Base-by-base conservation (phyloP, 2,113 vertebrate genomes). In the Pachyramphus minor region DNA sequence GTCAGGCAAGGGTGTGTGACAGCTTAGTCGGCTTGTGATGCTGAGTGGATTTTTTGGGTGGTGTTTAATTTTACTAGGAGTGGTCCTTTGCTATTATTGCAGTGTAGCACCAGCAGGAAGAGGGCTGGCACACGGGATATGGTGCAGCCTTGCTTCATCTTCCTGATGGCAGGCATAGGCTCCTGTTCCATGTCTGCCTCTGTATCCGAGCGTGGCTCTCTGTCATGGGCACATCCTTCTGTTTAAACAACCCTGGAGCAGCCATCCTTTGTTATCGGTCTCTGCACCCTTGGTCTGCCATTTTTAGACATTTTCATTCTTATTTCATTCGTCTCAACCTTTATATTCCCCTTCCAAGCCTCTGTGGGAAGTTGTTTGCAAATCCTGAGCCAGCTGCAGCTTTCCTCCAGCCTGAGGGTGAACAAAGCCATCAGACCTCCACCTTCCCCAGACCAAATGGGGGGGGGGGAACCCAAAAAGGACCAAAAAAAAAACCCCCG, bases 191-290 rank as follows among this genome's bases (percentile, higher is more conserved):
- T 12, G 6, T 1, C 24, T 24, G n/a, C 19, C 66, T 3, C 12
- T 28, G 4, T 12, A 20, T 31, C 71, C 0, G 1, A 59, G 84
- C 7, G 0, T 0, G 13, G 31, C 27, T 56, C n/a, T 30, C 21
- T 4, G 56, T 3, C n/a, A 44, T 31, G 8, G 1, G 1, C 47
- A 1, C 42, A 1, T 9, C 27, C 22, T 35, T 11, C 31, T 8
- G 1, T 28, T 28, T 14, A 12, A 53, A 11, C 14, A 35, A 2
- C 27, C 4, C 23, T 21, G 42, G n/a, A 67, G 62, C 8, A 1
- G 30, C 18, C 7, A 4, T n/a, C 25, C 47, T 87, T 83, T 31
- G 35, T 13, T 60, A 18, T 4, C 1, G 1, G 4, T 41, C 76
- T 31, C 27, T 18, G 63, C 10, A 0, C 33, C 35, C 63, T 42